phyloP scores from a whole-genome alignment of 1,140 invertebrate species.

The Leptinotarsa lineolata region DNA sequence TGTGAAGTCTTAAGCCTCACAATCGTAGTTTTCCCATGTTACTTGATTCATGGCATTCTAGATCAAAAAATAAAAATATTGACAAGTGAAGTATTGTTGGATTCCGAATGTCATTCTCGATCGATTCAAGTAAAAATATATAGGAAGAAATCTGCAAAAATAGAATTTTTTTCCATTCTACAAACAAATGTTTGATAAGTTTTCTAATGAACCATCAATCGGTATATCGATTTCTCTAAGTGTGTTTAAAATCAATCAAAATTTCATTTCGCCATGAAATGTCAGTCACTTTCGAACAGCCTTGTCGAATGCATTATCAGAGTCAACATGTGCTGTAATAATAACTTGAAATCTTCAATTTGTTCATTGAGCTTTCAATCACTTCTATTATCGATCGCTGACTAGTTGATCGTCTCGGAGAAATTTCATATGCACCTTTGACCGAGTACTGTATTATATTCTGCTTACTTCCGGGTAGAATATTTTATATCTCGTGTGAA shows the following conservation, averaged over 20 bases:
- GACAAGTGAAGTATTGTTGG: too few species aligned
- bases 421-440: conserved; percentile 2
- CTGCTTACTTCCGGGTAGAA: not conserved
- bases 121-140: too few species aligned
- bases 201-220: too few species aligned
- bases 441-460: not conserved
- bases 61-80: too few species aligned
- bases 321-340: not conserved
- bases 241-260: not conserved
- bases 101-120: too few species aligned
- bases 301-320: not conserved
- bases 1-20: too few species aligned
- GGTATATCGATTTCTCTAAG: too few species aligned
- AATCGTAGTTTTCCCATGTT: too few species aligned
- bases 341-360: not conserved
- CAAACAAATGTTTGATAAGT: too few species aligned
- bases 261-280: not conserved
- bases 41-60: too few species aligned
- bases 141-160: too few species aligned
- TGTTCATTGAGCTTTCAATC: conserved; percentile 5
- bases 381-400: not conserved
- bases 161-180: too few species aligned
- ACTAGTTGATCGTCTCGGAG: not conserved
- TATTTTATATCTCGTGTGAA: not conserved
- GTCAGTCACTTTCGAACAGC: not conserved